Base-by-base conservation (phyloP, 2,888 invertebrate genomes). In the Phania funesta region DNA sequence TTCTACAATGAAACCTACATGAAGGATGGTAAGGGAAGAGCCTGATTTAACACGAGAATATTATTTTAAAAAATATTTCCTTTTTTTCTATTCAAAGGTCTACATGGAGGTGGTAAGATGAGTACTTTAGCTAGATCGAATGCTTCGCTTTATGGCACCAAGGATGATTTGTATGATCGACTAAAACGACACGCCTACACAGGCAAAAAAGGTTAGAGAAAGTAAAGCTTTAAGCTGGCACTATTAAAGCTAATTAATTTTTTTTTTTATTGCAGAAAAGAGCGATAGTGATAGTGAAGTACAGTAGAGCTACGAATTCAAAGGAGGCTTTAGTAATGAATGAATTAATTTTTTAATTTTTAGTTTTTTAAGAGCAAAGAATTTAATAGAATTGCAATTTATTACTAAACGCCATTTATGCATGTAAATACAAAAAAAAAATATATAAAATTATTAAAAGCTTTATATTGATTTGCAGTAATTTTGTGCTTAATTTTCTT, bases 1-100 rank as follows among this genome's bases (percentile, higher is more conserved):
- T 98, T 98, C 91, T 98, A 98, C 92, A 97, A 97, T 90, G 98
- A 98, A 91, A 97, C 97, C 1, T 98, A 98, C 89, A 97, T 98
- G 97, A 98, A 98, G 92, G 97, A 97, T 92, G 94, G 91, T 90
- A 82, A 86, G 70, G 71, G 16, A 1, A 16, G 22, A 35, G 7
- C n/a, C n/a, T n/a, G n/a, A n/a, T n/a, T n/a, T 6, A 5, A n/a
- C 7, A 11, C 0, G 2, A 20, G 18, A 35, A 22, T 2, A 18
- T 22, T 22, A 0, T 54, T 29, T 29, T 8, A 13, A 1, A 13
- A 4, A 9, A 7, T 13, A 8, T 38, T 20, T 35, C 6, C 7
- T n/a, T 56, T 22, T 3, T 22, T 35, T 35, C 1, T 22, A 58
- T 35, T 7, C 2, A 54, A 35, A 90, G 91, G 97, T 88, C 93